These are phyloP conservation scores for Chelon auratus DNA, from an alignment of 2,797 vertebrate species.

Conservation along the genomic window DNA sequence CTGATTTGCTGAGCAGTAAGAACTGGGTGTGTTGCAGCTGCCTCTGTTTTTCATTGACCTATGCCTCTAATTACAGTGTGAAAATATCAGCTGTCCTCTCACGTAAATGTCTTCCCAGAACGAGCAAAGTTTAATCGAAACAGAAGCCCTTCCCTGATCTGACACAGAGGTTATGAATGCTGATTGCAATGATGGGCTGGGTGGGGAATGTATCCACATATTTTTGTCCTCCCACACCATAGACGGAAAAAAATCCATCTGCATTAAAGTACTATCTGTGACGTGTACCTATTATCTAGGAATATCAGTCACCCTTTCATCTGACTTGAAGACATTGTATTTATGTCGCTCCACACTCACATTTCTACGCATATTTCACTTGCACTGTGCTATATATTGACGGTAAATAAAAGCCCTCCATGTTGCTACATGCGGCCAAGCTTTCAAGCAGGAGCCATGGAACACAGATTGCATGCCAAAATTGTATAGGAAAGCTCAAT, in stretches of 20 bases:
- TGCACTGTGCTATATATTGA: slow-evolving; percentile 11
- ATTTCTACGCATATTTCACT: slow-evolving; percentile 12
- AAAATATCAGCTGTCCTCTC: slow-evolving; percentile 77
- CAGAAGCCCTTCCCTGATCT: slow-evolving; percentile 60
- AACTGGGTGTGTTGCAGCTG: slow-evolving; percentile 36
- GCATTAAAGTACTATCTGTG: background rate
- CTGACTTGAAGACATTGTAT: background rate
- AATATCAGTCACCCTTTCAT: background rate
- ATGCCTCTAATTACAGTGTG: slow-evolving; percentile 76
- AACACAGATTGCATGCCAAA: slow-evolving; percentile 24
- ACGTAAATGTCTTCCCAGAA: slow-evolving; percentile 69
- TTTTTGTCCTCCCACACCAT: slow-evolving; percentile 2
- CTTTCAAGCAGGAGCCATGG: slow-evolving; percentile 16
- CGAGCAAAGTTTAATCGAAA: slow-evolving; percentile 80
- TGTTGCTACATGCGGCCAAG: background rate
- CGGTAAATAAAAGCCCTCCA: slow-evolving; percentile 1
- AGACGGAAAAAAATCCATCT: background rate
- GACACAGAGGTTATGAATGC: slow-evolving; percentile 65
- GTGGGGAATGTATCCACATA: slow-evolving; percentile 17
- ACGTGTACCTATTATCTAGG: slow-evolving; percentile 3
- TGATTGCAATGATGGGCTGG: slow-evolving; percentile 41
- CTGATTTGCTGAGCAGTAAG: slow-evolving; percentile 33
- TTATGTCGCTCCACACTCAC: background rate
- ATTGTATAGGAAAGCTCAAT: slow-evolving; percentile 14
- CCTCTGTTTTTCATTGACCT: slow-evolving; percentile 72